Evolutionary conservation across 2,797 vertebrate genomes (phyloP).

Genomic region (Megaceryle alcyon): DNA sequence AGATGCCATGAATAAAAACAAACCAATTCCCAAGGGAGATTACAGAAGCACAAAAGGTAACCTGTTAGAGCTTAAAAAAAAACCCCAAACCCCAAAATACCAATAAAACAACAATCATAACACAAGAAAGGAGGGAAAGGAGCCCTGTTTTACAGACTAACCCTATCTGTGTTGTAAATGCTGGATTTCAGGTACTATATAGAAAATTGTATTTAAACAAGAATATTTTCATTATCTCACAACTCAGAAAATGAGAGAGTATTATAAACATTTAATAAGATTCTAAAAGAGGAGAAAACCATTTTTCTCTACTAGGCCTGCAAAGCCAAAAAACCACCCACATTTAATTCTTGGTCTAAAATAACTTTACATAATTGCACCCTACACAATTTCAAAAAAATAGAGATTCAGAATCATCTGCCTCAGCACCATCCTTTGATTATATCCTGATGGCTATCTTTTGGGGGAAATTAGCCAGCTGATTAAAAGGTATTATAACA

Average conservation of each 20-base stretch:
- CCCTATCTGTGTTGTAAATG: neutral
- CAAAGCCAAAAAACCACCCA: neutral
- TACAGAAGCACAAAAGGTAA: neutral
- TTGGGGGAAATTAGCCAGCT: neutral
- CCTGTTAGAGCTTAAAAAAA: neutral
- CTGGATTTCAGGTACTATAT: neutral
- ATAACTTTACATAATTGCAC: neutral
- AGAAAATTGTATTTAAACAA: neutral
- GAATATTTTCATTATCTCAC: neutral
- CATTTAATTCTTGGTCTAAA: neutral
- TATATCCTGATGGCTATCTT: neutral
- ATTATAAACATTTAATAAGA: neutral
- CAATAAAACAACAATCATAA: neutral
- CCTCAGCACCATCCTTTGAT: neutral
- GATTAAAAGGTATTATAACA: neutral
- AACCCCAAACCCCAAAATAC: too few relatives aligned
- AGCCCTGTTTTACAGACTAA: neutral
- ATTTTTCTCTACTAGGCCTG: neutral
- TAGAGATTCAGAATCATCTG: neutral
- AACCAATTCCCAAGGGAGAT: neutral
- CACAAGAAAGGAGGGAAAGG: neutral
- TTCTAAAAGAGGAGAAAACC: neutral
- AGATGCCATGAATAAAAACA: neutral
- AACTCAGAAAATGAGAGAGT: neutral
- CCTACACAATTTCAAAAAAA: neutral